phyloP scores from a whole-genome alignment of 2,888 invertebrate species.

The Penaeus monodon region DNA sequence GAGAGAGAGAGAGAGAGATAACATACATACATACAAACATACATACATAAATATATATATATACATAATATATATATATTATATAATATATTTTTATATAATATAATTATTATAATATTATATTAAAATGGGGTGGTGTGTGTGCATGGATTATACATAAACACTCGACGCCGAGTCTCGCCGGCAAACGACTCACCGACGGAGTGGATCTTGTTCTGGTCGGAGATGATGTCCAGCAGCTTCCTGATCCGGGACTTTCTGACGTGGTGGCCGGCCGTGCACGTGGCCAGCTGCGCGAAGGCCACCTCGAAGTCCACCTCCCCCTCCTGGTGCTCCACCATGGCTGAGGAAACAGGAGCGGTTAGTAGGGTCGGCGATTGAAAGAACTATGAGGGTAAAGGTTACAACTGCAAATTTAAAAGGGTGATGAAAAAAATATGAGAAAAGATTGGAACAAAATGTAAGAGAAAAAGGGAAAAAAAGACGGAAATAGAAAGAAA shows the following conservation, averaged over 20 bases:
- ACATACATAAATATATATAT: too few species aligned
- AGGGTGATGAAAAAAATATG: background rate
- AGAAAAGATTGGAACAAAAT: background rate
- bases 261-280: slow-evolving; percentile 60
- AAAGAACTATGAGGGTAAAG: background rate
- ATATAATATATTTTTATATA: too few species aligned
- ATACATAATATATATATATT: too few species aligned
- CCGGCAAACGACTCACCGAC: slow-evolving; percentile 37
- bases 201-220: slow-evolving; percentile 56
- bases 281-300: slow-evolving; percentile 55
- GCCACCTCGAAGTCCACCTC: slow-evolving; percentile 61
- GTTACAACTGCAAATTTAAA: too few species aligned
- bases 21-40: too few species aligned
- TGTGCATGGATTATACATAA: background rate
- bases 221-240: slow-evolving; percentile 53
- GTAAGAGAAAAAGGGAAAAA: background rate
- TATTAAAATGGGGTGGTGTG: too few species aligned
- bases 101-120: too few species aligned
- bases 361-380: background rate
- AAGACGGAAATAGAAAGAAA: background rate
- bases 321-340: slow-evolving; percentile 53
- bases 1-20: too few species aligned
- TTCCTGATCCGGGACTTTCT: slow-evolving; percentile 48
- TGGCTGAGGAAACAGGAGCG: slow-evolving; percentile 15
- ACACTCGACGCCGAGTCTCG: background rate